Conservation (phyloP, 2,113 vertebrate species). For the Rhodinocichla rosea region DNA sequence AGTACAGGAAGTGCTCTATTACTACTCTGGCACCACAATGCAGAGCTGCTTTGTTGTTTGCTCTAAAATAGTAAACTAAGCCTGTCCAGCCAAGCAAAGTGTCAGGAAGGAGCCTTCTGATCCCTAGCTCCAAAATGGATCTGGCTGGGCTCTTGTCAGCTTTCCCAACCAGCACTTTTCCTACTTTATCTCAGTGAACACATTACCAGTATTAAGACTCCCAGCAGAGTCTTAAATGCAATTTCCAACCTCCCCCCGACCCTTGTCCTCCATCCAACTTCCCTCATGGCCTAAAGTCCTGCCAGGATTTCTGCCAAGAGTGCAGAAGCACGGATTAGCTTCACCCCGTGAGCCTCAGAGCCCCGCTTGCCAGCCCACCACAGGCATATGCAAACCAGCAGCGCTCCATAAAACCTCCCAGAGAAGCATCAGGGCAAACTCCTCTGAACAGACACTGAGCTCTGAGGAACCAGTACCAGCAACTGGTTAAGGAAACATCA, state of each 20-base stretch:
- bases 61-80: not conserved
- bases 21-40: not conserved
- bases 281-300: not conserved
- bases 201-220: not conserved
- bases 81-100: not conserved
- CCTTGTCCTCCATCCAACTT: not conserved
- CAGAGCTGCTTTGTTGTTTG: not conserved
- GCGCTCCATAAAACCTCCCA: not conserved
- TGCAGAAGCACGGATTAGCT: not conserved
- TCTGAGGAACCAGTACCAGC: not conserved
- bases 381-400: not conserved
- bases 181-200: not conserved
- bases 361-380: not conserved
- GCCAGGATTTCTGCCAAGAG: slow-evolving; percentile 20
- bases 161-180: not conserved
- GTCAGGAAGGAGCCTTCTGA: not conserved
- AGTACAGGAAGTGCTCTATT: slow-evolving; percentile 36
- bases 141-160: slow-evolving; percentile 2
- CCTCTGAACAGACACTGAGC: not conserved
- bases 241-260: not conserved
- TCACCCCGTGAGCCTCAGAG: not conserved
- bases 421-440: not conserved
- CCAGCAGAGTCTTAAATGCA: not conserved
- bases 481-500: not conserved
- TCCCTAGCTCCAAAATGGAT: not conserved